Conservation (phyloP, 92 coral and sea anemone species). For the Zoanthus solanderi region DNA sequence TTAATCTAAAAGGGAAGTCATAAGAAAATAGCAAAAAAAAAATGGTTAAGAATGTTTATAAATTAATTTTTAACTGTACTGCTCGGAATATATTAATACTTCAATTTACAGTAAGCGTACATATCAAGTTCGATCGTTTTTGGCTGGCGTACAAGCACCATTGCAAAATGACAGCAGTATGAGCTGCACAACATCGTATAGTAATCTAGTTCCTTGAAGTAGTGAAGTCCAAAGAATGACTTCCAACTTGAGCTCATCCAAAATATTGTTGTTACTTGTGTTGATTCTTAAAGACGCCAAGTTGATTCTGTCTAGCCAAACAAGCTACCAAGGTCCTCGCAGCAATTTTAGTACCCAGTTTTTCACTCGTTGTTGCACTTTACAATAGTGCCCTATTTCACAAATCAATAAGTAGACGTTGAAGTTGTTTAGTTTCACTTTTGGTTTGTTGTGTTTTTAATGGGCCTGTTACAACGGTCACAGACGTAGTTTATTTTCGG, state of each 20-base stretch:
- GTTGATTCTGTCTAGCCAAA: slow-evolving; percentile 29
- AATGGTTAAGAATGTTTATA: slow-evolving; percentile 12
- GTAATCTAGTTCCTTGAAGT: slow-evolving; percentile 21
- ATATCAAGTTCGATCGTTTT: too few species aligned
- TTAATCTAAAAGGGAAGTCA: slow-evolving; percentile 15
- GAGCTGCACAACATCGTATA: slow-evolving; percentile 7
- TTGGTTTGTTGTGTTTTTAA: slow-evolving; percentile 35
- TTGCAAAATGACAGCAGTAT: too few species aligned
- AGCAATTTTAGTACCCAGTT: slow-evolving; percentile 34
- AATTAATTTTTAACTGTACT: slow-evolving; percentile 14
- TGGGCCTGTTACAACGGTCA: slow-evolving; percentile 40
- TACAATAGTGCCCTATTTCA: slow-evolving; percentile 30
- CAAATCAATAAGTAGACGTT: slow-evolving; percentile 29
- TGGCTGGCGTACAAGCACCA: too few species aligned
- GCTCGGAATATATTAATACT: too few species aligned
- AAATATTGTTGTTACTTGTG: slow-evolving; percentile 27
- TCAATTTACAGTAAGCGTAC: too few species aligned
- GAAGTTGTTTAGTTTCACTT: slow-evolving; percentile 31
- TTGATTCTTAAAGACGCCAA: slow-evolving; percentile 32
- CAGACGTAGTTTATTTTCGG: slow-evolving; percentile 33
- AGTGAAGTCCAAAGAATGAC: slow-evolving; percentile 21
- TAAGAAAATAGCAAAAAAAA: slow-evolving; percentile 4
- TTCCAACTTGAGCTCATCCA: slow-evolving; percentile 26
- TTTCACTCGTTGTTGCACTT: slow-evolving; percentile 35
- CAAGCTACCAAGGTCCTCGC: slow-evolving; percentile 25